Conservation (phyloP, 2,113 vertebrate genomes). For the Hippolais icterina region DNA sequence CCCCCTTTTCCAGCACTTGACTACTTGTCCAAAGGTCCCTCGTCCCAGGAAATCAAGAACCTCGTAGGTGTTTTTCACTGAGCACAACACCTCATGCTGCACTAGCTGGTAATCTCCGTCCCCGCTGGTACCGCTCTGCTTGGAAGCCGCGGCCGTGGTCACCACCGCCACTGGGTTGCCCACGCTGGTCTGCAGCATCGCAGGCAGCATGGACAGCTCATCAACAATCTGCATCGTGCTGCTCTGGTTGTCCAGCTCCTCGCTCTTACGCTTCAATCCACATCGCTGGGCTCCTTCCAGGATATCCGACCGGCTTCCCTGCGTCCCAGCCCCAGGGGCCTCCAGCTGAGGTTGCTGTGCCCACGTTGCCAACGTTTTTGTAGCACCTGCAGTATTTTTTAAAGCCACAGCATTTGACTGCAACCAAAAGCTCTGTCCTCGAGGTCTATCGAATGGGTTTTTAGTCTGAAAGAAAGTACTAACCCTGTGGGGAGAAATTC, state of each 20-base stretch:
- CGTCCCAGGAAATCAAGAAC: conserved; percentile 97
- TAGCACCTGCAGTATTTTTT: conserved; percentile 81
- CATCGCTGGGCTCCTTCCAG: conserved; percentile 91
- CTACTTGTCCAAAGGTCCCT: conserved; percentile 97
- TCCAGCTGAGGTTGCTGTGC: conserved; percentile 62
- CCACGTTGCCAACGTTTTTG: conserved; percentile 77
- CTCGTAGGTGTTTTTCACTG: conserved; percentile 96
- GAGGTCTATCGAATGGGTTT: conserved; percentile 80
- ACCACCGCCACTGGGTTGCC: conserved; percentile 86
- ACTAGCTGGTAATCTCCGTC: conserved; percentile 98
- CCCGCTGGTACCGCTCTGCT: conserved; percentile 80
- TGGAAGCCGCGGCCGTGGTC: conserved; percentile 77
- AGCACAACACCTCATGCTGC: conserved; percentile 95
- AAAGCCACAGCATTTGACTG: conserved; percentile 88
- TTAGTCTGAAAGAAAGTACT: conserved; percentile 86
- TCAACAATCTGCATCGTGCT: conserved; percentile 98
- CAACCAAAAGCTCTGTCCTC: conserved; percentile 83
- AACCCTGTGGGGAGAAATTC: conserved; percentile 85
- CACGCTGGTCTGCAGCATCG: conserved; percentile 93
- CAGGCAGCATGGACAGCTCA: conserved; percentile 94
- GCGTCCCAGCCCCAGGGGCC: conserved; percentile 62
- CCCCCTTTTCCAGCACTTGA: conserved; percentile 98
- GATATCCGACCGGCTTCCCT: conserved; percentile 79
- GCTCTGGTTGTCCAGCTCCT: conserved; percentile 89
- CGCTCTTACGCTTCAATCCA: conserved; percentile 98